These are phyloP conservation scores for Prunella himalayana DNA, from an alignment of 2,113 vertebrate genomes.

Conservation along the genomic window DNA sequence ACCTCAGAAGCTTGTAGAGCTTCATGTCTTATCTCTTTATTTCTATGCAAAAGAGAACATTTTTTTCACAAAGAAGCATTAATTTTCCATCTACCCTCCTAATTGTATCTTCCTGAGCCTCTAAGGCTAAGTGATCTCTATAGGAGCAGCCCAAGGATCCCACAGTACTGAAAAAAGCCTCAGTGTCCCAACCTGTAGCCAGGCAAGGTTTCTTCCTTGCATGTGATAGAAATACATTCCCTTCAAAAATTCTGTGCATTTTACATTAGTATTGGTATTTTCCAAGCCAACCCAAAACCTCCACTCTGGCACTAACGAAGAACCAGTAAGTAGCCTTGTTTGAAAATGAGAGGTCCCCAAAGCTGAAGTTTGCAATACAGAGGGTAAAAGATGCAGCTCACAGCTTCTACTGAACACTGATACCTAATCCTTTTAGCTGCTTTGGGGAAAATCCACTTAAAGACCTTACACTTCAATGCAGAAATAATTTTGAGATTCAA, in stretches of 20 bases:
- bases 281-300: not conserved
- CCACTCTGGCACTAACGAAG: not conserved
- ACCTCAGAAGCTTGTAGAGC: not conserved
- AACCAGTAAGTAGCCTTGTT: not conserved
- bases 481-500: conserved; percentile 4
- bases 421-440: not conserved
- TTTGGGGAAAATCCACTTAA: not conserved
- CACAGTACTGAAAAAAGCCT: not conserved
- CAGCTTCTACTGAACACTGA: not conserved
- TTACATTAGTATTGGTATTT: not conserved
- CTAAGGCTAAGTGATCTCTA: not conserved
- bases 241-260: not conserved
- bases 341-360: not conserved
- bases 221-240: not conserved
- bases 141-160: not conserved
- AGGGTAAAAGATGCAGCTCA: not conserved
- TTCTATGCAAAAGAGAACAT: not conserved
- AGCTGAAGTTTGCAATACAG: not conserved
- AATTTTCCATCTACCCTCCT: not conserved
- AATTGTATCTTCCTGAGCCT: not conserved
- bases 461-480: not conserved
- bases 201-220: not conserved
- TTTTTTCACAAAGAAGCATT: not conserved
- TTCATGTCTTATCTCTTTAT: not conserved
- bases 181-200: not conserved